Percentiles rank a stretch among this genome's conserved stretches.
phyloP scores from a whole-genome alignment of 1,140 invertebrate genomes.

The Spodoptera frugiperda region DNA sequence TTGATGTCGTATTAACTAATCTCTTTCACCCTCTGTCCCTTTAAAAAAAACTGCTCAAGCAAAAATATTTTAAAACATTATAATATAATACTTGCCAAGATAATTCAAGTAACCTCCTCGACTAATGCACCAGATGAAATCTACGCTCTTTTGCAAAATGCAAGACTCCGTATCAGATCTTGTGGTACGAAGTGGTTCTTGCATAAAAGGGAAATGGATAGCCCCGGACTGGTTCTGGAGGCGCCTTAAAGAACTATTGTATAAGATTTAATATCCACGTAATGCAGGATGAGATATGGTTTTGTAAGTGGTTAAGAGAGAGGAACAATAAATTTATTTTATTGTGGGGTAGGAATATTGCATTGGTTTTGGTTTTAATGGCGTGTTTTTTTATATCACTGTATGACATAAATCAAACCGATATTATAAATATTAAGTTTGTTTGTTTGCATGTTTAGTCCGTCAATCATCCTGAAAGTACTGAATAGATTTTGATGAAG shows the following conservation, averaged over 20 bases:
- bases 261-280: slow-evolving; percentile 14
- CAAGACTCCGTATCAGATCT: neutral
- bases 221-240: neutral
- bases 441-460: too few relatives aligned
- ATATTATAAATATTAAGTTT: too few relatives aligned
- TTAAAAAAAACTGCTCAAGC: too few relatives aligned
- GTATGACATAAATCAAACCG: too few relatives aligned
- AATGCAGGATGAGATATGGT: neutral
- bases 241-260: slow-evolving; percentile 16
- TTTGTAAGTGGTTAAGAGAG: neutral
- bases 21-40: too few relatives aligned
- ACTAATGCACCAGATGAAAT: neutral
- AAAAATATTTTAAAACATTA: neutral
- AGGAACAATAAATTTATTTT: neutral
- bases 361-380: neutral
- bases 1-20: too few relatives aligned
- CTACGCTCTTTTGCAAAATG: neutral
- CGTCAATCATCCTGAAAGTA: too few relatives aligned
- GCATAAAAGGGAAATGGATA: slow-evolving; percentile 13
- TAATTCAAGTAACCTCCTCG: neutral
- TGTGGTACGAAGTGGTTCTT: neutral
- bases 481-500: too few relatives aligned
- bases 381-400: too few relatives aligned
- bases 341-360: neutral
- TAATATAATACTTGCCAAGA: too few relatives aligned